A percentile compares a stretch with the other conserved stretches of the same genome.
Conservation (phyloP, 2,888 invertebrate species). For the Allolobophora icterica region DNA sequence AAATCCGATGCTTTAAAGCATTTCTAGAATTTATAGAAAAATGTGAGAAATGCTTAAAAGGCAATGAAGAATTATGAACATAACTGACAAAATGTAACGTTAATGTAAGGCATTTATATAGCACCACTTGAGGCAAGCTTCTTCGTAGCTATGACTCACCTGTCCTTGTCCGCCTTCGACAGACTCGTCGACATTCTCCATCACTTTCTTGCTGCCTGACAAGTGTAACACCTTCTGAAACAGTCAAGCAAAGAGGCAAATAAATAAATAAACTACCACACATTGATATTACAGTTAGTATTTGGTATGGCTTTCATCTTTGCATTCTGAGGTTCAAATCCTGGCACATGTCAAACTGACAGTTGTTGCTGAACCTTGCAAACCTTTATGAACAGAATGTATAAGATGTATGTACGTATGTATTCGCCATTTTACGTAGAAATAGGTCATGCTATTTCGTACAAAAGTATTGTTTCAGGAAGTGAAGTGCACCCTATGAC, state of each 20-base stretch:
- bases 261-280: not conserved
- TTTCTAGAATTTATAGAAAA: too few relatives aligned
- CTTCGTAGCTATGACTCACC: constrained; percentile 22
- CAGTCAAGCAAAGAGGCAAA: constrained; percentile 27
- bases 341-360: too few relatives aligned
- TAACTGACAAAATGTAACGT: not conserved
- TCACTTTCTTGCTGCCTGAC: constrained; percentile 70
- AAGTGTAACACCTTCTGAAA: constrained; percentile 83
- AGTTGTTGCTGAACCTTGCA: too few relatives aligned
- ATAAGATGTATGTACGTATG: too few relatives aligned
- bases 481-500: too few relatives aligned
- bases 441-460: too few relatives aligned
- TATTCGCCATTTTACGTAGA: too few relatives aligned
- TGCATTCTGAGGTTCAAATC: too few relatives aligned
- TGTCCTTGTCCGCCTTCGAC: constrained; percentile 60
- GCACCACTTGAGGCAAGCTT: not conserved
- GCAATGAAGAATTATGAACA: not conserved
- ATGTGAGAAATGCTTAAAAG: too few relatives aligned
- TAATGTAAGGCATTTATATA: not conserved
- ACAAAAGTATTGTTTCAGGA: too few relatives aligned
- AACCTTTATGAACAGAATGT: too few relatives aligned
- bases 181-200: constrained; percentile 69
- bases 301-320: not conserved
- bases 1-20: too few relatives aligned
- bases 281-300: not conserved